Evolutionary conservation across 37 sponge, comb jelly and placozoan species (phyloP).

Genomic region (Hexactinellida sp.): DNA sequence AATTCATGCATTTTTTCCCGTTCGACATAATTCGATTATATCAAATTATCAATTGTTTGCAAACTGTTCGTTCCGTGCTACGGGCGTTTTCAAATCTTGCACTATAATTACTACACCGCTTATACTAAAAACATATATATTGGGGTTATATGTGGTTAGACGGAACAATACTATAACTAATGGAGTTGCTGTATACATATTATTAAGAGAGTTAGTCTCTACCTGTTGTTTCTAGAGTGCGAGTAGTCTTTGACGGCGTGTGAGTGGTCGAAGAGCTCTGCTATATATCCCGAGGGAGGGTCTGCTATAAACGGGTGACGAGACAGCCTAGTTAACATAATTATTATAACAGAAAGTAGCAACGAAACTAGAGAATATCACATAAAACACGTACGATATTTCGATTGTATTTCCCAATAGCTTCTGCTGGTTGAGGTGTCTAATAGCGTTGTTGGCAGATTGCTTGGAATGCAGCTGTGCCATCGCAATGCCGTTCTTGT

Average conservation of each 20-base stretch:
- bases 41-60: no score
- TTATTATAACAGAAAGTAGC: no score
- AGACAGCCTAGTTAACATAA: conserved; percentile 38
- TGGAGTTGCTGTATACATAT: not conserved
- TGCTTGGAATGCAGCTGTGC: conserved; percentile 67
- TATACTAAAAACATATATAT: no score
- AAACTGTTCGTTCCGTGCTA: no score
- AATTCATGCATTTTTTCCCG: no score
- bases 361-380: no score
- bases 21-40: no score
- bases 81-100: no score
- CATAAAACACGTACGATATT: conserved; percentile 59
- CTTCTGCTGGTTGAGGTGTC: conserved; percentile 52
- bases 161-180: no score
- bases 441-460: conserved; percentile 66
- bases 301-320: conserved; percentile 77
- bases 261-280: conserved; percentile 50
- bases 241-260: conserved; percentile 75
- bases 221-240: conserved; percentile 79
- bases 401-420: conserved; percentile 56
- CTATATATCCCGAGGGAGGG: conserved; percentile 43
- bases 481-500: conserved; percentile 86
- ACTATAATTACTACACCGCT: no score
- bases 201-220: not conserved
- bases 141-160: no score